Percentiles rank a stretch among this genome's conserved stretches.
Conservation (phyloP, 2,888 invertebrate genomes). For the Phyllotreta striolata region DNA sequence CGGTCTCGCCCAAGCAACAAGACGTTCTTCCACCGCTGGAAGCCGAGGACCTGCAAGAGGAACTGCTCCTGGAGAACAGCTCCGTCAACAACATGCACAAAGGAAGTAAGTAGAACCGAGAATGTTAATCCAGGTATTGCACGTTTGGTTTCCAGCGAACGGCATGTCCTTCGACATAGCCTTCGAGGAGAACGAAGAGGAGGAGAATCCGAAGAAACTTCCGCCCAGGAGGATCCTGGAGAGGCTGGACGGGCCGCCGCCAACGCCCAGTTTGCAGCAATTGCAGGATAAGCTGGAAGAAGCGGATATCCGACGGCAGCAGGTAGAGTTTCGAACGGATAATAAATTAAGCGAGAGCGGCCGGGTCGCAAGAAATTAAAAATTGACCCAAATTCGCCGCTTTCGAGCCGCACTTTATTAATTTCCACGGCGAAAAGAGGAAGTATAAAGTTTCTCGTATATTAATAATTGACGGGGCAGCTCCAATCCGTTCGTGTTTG, state of each 20-base stretch:
- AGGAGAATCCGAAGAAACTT: slow-evolving; percentile 64
- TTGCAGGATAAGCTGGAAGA: slow-evolving; percentile 76
- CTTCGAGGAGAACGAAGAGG: slow-evolving; percentile 52
- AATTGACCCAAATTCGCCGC: background rate
- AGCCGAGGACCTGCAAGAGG: slow-evolving; percentile 54
- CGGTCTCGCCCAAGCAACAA: slow-evolving; percentile 29
- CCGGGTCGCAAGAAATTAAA: background rate
- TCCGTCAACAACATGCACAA: slow-evolving; percentile 55
- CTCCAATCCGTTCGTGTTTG: no score
- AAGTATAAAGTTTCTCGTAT: background rate
- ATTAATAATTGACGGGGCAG: no score
- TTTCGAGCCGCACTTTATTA: background rate
- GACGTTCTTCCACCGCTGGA: slow-evolving; percentile 53
- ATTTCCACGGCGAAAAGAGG: background rate
- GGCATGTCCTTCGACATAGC: slow-evolving; percentile 59
- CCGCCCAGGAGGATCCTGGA: slow-evolving; percentile 73
- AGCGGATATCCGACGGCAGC: slow-evolving; percentile 74
- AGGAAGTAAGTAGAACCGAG: slow-evolving; percentile 49
- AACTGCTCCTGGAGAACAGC: slow-evolving; percentile 50
- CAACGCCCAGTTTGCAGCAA: slow-evolving; percentile 67
- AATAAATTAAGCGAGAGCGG: background rate
- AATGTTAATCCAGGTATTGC: slow-evolving; percentile 5
- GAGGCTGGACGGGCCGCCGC: slow-evolving; percentile 70
- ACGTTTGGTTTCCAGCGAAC: slow-evolving; percentile 48
- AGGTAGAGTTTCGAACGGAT: no score